These are phyloP conservation scores for Caenorhabditis sulstoni DNA, from an alignment of 2,888 invertebrate species.

Conservation along the genomic window DNA sequence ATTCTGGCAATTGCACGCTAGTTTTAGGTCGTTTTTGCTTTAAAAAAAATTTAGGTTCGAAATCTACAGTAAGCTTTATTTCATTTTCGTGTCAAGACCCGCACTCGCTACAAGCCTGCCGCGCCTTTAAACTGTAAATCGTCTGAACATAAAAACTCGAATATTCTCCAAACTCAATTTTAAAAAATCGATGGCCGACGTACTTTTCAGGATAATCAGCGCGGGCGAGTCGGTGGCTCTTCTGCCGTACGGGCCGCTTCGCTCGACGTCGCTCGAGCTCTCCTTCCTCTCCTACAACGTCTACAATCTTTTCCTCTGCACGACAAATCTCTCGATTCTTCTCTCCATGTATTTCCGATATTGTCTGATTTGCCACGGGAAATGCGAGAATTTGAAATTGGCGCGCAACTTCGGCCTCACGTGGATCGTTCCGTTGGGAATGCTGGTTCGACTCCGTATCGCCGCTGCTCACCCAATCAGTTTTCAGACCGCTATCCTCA, in stretches of 20 bases:
- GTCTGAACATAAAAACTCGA: too few relatives aligned
- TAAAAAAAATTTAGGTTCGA: too few relatives aligned
- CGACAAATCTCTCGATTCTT: constrained; percentile 41
- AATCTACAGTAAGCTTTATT: too few relatives aligned
- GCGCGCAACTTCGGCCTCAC: constrained; percentile 23
- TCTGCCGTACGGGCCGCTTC: constrained; percentile 40
- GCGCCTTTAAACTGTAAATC: too few relatives aligned
- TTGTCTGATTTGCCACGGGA: constrained; percentile 49
- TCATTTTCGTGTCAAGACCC: too few relatives aligned
- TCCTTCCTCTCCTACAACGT: constrained; percentile 43
- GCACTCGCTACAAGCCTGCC: too few relatives aligned
- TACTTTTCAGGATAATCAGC: constrained; percentile 49
- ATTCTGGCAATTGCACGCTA: too few relatives aligned
- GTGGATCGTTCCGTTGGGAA: constrained; percentile 29
- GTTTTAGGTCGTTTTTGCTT: too few relatives aligned
- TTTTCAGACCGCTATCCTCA: constrained; percentile 35
- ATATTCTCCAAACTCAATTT: too few relatives aligned
- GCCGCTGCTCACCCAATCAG: not conserved
- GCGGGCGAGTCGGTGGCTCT: constrained; percentile 52
- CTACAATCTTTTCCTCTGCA: constrained; percentile 49
- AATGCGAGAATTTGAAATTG: constrained; percentile 22
- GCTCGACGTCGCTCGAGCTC: constrained; percentile 10
- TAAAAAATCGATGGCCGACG: too few relatives aligned
- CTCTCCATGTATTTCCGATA: constrained; percentile 52
- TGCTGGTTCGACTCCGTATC: constrained; percentile 29